Evolutionary conservation across 2,888 invertebrate species (phyloP).

Genomic region (Phasia obesa): DNA sequence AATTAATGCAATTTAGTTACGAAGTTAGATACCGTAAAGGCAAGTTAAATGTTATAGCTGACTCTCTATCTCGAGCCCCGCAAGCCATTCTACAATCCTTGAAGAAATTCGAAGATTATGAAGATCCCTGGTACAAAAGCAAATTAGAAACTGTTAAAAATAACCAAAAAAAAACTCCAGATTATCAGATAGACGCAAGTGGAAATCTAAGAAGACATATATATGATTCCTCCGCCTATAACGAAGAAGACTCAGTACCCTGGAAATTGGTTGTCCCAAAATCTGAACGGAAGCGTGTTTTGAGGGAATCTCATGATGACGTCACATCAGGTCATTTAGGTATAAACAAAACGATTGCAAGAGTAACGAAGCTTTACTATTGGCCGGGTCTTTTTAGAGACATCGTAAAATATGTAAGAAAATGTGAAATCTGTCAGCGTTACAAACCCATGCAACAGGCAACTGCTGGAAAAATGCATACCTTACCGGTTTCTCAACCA

Average conservation of each 20-base stretch:
- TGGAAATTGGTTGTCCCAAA: constrained; percentile 26
- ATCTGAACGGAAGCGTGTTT: neutral
- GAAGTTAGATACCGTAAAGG: constrained; percentile 40
- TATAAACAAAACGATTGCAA: constrained; percentile 1
- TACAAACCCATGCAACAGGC: constrained; percentile 25
- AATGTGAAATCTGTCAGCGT: constrained; percentile 5
- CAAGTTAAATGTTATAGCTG: constrained; percentile 45
- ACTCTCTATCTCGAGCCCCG: neutral
- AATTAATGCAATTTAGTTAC: constrained; percentile 9
- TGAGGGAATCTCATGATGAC: constrained; percentile 32
- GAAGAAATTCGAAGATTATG: too few relatives aligned
- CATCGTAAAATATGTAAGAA: constrained; percentile 4
- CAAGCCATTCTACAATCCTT: constrained; percentile 1
- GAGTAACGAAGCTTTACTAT: constrained; percentile 19
- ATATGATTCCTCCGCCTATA: neutral
- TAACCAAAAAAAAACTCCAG: neutral
- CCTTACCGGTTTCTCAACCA: neutral
- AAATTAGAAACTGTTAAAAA: too few relatives aligned
- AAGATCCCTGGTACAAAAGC: too few relatives aligned
- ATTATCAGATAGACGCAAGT: neutral
- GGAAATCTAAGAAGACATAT: constrained; percentile 27
- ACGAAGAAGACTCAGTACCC: constrained; percentile 13
- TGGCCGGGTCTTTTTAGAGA: too few relatives aligned
- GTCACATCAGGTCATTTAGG: constrained; percentile 2
- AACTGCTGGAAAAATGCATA: neutral